These are phyloP conservation scores for Fistularia commersonii DNA, from an alignment of 2,797 vertebrate genomes.

Conservation along the genomic window DNA sequence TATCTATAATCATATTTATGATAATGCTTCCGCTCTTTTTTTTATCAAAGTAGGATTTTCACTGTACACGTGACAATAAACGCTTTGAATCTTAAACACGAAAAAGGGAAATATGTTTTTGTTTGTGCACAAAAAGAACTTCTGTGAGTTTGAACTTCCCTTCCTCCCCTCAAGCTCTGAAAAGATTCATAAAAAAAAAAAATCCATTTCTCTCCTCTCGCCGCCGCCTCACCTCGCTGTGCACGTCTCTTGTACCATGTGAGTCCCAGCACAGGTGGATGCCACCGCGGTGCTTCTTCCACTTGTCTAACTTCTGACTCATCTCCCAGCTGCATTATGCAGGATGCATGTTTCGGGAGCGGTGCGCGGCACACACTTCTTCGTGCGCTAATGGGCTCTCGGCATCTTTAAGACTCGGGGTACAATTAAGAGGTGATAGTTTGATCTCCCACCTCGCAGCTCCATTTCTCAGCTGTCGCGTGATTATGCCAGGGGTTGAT, in stretches of 20 bases:
- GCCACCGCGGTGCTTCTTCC: conserved; percentile 57
- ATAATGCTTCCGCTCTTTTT: too few relatives aligned
- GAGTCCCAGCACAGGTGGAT: conserved; percentile 59
- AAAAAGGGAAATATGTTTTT: too few relatives aligned
- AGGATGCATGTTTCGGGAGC: conserved; percentile 57
- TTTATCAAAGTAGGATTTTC: too few relatives aligned
- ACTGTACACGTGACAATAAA: too few relatives aligned
- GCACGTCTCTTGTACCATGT: conserved; percentile 23
- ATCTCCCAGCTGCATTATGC: conserved; percentile 63
- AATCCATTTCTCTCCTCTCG: conserved; percentile 27
- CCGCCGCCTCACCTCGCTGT: conserved; percentile 35
- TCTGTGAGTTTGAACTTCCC: too few relatives aligned
- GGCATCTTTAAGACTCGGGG: conserved; percentile 71
- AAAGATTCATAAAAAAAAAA: too few relatives aligned
- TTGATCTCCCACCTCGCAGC: conserved; percentile 74
- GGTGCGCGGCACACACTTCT: conserved; percentile 57
- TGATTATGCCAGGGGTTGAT: conserved; percentile 68
- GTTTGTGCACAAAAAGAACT: too few relatives aligned
- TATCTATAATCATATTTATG: too few relatives aligned
- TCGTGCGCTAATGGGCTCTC: conserved; percentile 72
- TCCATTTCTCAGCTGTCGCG: conserved; percentile 69
- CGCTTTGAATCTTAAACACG: too few relatives aligned
- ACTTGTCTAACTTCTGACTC: conserved; percentile 67
- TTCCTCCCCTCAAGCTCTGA: too few relatives aligned
- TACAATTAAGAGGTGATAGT: conserved; percentile 79